These are phyloP conservation scores for Notospermus geniculatus DNA, from an alignment of 1,140 invertebrate genomes.

Conservation along the genomic window DNA sequence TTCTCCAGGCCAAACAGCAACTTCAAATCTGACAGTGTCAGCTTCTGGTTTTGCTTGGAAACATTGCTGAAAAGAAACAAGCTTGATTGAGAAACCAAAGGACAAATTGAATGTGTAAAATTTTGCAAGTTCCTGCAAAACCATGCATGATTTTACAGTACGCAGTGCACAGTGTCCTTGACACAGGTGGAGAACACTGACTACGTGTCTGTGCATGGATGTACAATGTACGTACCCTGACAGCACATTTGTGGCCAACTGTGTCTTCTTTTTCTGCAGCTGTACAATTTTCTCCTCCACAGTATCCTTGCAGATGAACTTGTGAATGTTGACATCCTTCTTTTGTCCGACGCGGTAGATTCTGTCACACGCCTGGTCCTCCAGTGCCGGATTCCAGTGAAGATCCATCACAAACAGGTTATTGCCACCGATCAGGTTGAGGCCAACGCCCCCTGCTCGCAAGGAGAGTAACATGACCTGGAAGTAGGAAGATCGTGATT, in stretches of 20 bases:
- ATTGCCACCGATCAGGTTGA: conserved; percentile 87
- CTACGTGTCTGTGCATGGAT: no score
- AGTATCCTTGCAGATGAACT: conserved; percentile 77
- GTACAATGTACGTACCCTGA: conserved; percentile 38
- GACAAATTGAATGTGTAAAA: no score
- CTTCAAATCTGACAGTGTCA: conserved; percentile 1
- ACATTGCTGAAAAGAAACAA: not conserved
- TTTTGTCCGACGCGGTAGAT: conserved; percentile 86
- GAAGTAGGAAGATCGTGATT: no score
- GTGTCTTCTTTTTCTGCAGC: conserved; percentile 76
- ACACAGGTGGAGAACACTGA: not conserved
- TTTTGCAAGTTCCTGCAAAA: no score
- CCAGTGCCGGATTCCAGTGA: conserved; percentile 94
- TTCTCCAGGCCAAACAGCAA: conserved; percentile 6
- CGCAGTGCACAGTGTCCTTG: not conserved
- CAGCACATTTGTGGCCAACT: conserved; percentile 71
- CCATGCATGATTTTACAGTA: not conserved
- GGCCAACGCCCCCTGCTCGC: conserved; percentile 84
- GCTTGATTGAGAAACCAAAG: no score
- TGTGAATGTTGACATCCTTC: conserved; percentile 78
- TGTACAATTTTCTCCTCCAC: conserved; percentile 79
- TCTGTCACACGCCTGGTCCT: conserved; percentile 86
- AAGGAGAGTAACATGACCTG: conserved; percentile 76
- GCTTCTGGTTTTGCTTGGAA: not conserved
- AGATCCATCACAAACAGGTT: conserved; percentile 85